A percentile compares a stretch with the other conserved stretches of the same genome.
Conservation (phyloP, 2,113 vertebrate genomes). For the Apteryx owenii region DNA sequence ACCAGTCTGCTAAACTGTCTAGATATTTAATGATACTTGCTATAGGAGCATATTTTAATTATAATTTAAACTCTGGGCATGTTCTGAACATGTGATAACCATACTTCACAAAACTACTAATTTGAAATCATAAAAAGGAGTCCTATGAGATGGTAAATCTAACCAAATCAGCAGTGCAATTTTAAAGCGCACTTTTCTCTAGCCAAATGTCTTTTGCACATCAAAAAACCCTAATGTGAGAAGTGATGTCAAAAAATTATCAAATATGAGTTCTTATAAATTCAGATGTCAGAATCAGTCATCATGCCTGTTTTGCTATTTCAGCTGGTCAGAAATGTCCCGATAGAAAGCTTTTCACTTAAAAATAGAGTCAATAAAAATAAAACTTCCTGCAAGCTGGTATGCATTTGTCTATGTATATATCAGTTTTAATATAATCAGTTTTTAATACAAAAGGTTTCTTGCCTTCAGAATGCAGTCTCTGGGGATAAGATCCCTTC, state of each 20-base stretch:
- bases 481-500: background rate
- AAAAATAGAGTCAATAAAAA: background rate
- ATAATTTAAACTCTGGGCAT: background rate
- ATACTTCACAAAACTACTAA: background rate
- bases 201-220: background rate
- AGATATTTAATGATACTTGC: background rate
- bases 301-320: background rate
- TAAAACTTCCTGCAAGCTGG: background rate
- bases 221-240: background rate
- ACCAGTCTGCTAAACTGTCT: background rate
- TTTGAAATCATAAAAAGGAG: background rate
- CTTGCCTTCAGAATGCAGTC: background rate
- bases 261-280: background rate
- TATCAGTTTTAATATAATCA: background rate
- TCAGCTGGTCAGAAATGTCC: background rate
- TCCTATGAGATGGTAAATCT: background rate
- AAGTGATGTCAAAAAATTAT: background rate
- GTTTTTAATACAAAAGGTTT: background rate
- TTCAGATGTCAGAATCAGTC: background rate
- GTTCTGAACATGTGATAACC: background rate
- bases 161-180: background rate
- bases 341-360: background rate
- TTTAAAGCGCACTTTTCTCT: background rate
- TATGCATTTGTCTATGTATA: background rate
- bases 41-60: background rate